phyloP scores from a whole-genome alignment of 2,888 invertebrate species.

The Noctua comes region DNA sequence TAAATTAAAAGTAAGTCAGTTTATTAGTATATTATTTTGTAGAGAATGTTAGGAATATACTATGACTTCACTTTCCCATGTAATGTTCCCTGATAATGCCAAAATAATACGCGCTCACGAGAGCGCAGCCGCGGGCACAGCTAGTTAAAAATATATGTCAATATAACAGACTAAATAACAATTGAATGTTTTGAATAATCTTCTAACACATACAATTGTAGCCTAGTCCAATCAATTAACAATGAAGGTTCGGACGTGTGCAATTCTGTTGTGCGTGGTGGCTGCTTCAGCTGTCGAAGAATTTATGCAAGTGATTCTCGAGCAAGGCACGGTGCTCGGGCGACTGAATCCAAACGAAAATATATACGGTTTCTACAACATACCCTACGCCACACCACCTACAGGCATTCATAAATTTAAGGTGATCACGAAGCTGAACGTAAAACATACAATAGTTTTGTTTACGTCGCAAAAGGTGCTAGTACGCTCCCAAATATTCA shows the following conservation, averaged over 20 bases:
- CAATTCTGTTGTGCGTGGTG: conserved; percentile 10
- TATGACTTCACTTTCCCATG: too few relatives aligned
- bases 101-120: too few relatives aligned
- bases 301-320: conserved; percentile 61
- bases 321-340: conserved; percentile 72
- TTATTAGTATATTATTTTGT: too few relatives aligned
- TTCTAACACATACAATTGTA: conserved; percentile 10
- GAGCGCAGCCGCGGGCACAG: neutral
- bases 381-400: conserved; percentile 76
- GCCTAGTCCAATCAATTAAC: neutral
- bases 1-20: too few relatives aligned
- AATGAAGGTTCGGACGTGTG: conserved; percentile 30
- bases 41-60: too few relatives aligned
- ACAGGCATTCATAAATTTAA: conserved; percentile 64
- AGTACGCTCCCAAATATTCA: neutral
- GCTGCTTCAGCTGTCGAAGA: conserved; percentile 15
- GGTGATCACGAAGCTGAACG: conserved; percentile 4
- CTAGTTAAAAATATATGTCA: neutral
- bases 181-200: conserved; percentile 29
- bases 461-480: neutral
- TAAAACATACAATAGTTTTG: conserved; percentile 17
- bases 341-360: conserved; percentile 63
- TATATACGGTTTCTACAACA: conserved; percentile 72
- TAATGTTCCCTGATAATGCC: too few relatives aligned
- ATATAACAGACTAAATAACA: neutral